phyloP scores from a whole-genome alignment of 2,888 invertebrate genomes.

The Strigamia crassipes region DNA sequence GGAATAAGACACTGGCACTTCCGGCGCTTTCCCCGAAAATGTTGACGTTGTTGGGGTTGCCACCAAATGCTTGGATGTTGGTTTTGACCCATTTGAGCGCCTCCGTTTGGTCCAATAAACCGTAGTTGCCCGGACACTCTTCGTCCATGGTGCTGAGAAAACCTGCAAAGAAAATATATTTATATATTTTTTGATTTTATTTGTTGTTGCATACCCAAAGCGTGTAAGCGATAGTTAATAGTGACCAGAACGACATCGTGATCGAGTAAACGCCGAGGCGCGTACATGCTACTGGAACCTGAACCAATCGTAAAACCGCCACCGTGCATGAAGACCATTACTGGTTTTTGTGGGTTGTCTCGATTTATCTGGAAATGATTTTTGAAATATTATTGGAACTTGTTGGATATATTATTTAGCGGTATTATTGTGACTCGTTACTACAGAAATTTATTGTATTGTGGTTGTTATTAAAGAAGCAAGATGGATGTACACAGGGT shows the following conservation, averaged over 20 bases:
- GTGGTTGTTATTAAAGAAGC: background rate
- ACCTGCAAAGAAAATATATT: background rate
- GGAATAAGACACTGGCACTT: background rate
- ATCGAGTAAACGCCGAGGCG: background rate
- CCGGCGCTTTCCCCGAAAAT: background rate
- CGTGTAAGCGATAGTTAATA: background rate
- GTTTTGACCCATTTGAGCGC: background rate
- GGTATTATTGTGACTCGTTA: too few species aligned
- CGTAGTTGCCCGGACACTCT: background rate
- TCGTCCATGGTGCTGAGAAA: slow-evolving; percentile 5
- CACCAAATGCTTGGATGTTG: background rate
- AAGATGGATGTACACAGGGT: too few species aligned
- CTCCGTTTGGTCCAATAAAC: background rate
- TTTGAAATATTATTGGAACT: too few species aligned
- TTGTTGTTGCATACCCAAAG: background rate
- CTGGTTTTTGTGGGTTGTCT: background rate
- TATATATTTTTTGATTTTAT: background rate
- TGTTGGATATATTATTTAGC: too few species aligned
- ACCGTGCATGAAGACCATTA: background rate
- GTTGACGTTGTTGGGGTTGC: background rate
- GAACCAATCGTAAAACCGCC: background rate
- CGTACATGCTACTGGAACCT: background rate
- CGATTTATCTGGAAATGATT: background rate
- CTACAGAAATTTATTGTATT: too few species aligned
- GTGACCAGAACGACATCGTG: background rate